These are phyloP conservation scores for Drosophila anomalata DNA, from an alignment of 2,888 invertebrate species.

Conservation along the genomic window DNA sequence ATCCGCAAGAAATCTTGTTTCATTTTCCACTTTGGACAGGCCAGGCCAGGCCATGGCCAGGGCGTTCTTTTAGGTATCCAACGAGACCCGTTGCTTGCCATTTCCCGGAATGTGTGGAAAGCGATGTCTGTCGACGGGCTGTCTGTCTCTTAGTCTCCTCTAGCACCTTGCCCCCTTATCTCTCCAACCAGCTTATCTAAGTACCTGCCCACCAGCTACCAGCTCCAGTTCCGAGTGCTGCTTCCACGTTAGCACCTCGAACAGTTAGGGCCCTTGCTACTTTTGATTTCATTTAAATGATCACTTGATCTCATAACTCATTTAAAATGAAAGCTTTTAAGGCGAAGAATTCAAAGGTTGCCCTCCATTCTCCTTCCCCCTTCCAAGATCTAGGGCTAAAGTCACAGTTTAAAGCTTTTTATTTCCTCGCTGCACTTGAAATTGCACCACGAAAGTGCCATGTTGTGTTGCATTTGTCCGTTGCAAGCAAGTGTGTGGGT, in stretches of 20 bases:
- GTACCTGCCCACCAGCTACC: constrained; percentile 37
- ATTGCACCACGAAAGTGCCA: neutral
- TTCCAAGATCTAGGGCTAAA: constrained; percentile 2
- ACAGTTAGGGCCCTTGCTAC: constrained; percentile 4
- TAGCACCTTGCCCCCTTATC: constrained; percentile 23
- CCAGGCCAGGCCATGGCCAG: constrained; percentile 49
- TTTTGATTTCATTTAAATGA: too few species aligned
- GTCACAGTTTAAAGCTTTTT: constrained; percentile 26
- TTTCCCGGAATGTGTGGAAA: constrained; percentile 72
- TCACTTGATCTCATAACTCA: too few species aligned
- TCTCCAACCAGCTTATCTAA: constrained; percentile 51
- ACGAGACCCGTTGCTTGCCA: constrained; percentile 58
- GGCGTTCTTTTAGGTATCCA: constrained; percentile 52
- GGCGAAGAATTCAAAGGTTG: too few species aligned
- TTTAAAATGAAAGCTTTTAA: too few species aligned
- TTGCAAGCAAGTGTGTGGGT: constrained; percentile 33
- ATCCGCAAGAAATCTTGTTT: constrained; percentile 56
- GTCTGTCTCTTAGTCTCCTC: constrained; percentile 39
- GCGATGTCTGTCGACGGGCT: constrained; percentile 52
- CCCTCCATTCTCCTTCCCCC: neutral
- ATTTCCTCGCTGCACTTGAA: constrained; percentile 34
- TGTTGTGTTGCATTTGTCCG: constrained; percentile 13
- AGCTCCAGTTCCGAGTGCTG: neutral
- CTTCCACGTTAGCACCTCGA: constrained; percentile 19
- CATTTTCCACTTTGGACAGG: constrained; percentile 56